These are phyloP conservation scores for Pungitius pungitius DNA, from an alignment of 2,113 vertebrate species.

Conservation along the genomic window DNA sequence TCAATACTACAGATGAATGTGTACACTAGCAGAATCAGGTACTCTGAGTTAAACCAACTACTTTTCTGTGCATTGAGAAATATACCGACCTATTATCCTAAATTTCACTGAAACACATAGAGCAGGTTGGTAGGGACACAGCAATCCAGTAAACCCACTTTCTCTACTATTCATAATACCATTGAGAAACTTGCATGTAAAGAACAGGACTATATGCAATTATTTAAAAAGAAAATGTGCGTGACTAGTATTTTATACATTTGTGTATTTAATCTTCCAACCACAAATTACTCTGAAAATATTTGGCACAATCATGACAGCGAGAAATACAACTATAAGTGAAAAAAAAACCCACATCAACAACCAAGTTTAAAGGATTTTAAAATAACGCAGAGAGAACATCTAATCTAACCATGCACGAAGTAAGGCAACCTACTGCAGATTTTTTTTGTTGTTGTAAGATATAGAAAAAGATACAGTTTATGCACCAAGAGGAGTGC, in stretches of 20 bases:
- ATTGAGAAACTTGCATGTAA: constrained; percentile 64
- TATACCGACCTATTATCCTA: constrained; percentile 56
- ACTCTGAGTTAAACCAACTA: constrained; percentile 56
- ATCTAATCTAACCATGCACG: constrained; percentile 92
- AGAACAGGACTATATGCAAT: constrained; percentile 63
- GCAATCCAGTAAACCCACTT: constrained; percentile 56
- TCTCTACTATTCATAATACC: constrained; percentile 59
- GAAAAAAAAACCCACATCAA: constrained; percentile 42
- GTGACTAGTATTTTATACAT: constrained; percentile 65
- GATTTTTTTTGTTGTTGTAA: constrained; percentile 79
- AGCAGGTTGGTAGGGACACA: constrained; percentile 52
- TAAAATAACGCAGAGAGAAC: constrained; percentile 84
- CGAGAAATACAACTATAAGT: constrained; percentile 63
- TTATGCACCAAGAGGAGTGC: constrained; percentile 68
- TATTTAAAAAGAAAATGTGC: constrained; percentile 37
- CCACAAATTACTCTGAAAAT: constrained; percentile 66
- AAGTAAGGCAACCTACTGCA: constrained; percentile 93
- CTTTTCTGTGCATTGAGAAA: constrained; percentile 58
- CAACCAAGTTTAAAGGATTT: constrained; percentile 69
- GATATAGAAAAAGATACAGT: constrained; percentile 83
- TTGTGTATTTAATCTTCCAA: constrained; percentile 66
- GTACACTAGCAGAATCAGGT: constrained; percentile 58
- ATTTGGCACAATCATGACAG: constrained; percentile 71
- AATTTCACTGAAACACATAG: constrained; percentile 64
- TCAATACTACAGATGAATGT: constrained; percentile 57